Conservation (phyloP, 2,888 invertebrate species). For the Polyploca ridens region DNA sequence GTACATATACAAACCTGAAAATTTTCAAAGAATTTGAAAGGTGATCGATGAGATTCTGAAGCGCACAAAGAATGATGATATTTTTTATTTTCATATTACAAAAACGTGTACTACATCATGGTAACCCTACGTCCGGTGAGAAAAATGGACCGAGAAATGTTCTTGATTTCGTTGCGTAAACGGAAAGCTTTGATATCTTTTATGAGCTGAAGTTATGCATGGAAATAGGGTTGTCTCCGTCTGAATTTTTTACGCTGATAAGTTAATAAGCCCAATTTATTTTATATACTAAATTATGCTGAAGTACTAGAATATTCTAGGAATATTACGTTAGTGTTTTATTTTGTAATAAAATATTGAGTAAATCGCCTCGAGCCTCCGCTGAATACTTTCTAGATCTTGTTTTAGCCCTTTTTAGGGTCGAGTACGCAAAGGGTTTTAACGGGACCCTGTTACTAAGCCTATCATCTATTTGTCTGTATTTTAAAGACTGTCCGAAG, state of each 20-base stretch:
- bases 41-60: too few species aligned
- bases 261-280: neutral
- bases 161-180: constrained; percentile 1
- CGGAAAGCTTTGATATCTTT: constrained; percentile 8
- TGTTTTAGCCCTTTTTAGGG: too few species aligned
- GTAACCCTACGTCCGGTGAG: neutral
- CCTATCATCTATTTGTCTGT: too few species aligned
- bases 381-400: too few species aligned
- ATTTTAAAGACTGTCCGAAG: too few species aligned
- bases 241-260: neutral
- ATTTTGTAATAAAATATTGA: neutral
- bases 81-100: neutral
- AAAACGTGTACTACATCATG: neutral
- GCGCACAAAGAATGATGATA: too few species aligned
- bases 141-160: constrained; percentile 7
- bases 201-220: constrained; percentile 2
- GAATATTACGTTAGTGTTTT: neutral
- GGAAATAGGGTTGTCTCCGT: neutral
- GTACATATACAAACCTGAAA: too few species aligned
- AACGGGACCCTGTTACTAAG: too few species aligned
- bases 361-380: too few species aligned
- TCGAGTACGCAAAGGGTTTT: too few species aligned
- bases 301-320: neutral
- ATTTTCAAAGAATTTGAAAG: too few species aligned
- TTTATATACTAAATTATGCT: neutral